phyloP scores from a whole-genome alignment of 64 coral and sea anemone genomes.

The Actinia equina region DNA sequence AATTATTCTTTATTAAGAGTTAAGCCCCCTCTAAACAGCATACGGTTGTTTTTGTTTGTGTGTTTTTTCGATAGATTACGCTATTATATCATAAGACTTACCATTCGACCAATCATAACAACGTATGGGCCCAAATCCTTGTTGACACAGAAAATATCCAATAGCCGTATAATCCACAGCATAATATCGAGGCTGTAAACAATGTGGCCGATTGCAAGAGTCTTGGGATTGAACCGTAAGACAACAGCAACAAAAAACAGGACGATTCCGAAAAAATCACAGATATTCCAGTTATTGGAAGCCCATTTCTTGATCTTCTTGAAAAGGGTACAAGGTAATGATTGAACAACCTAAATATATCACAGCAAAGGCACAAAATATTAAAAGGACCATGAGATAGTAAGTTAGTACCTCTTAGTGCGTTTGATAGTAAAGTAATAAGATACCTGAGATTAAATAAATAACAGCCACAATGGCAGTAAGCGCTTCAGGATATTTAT shows the following conservation, averaged over 20 bases:
- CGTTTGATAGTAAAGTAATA: no score
- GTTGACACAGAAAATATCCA: constrained; percentile 85
- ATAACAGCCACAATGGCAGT: no score
- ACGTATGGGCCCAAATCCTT: constrained; percentile 88
- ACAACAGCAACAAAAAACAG: constrained; percentile 69
- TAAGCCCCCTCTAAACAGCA: no score
- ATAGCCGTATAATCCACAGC: constrained; percentile 84
- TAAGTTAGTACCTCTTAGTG: no score
- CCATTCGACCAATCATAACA: constrained; percentile 93
- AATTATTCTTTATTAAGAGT: no score
- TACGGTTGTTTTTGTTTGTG: no score
- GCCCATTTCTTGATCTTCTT: constrained; percentile 75
- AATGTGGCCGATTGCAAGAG: constrained; percentile 57
- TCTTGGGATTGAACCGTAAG: constrained; percentile 58
- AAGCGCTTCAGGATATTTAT: no score
- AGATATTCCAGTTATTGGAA: constrained; percentile 80
- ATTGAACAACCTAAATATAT: constrained; percentile 53
- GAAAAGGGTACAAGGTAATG: constrained; percentile 6
- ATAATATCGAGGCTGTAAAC: constrained; percentile 81
- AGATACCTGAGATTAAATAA: no score
- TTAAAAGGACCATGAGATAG: no score
- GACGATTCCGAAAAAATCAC: constrained; percentile 66
- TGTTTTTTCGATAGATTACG: no score
- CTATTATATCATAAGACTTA: neutral
- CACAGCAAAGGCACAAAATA: neutral